Evolutionary conservation across 2,113 vertebrate genomes (phyloP).

Genomic region (Orthonyx spaldingii): DNA sequence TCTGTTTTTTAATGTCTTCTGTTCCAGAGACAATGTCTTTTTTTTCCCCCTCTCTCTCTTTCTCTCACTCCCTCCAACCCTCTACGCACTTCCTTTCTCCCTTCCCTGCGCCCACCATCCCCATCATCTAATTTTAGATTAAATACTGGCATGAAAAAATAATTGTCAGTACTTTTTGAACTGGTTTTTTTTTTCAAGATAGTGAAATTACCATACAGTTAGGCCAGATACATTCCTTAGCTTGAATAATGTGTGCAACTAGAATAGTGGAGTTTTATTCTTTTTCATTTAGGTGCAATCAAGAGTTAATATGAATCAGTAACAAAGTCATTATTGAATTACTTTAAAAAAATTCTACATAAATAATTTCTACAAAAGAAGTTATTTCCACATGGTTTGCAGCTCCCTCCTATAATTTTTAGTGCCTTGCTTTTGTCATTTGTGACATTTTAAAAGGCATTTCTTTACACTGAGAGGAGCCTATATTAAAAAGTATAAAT

Average conservation of each 20-base stretch:
- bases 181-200: not conserved
- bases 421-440: conserved; percentile 43
- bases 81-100: not conserved
- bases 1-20: not conserved
- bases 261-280: not conserved
- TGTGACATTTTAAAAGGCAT: conserved; percentile 39
- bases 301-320: conserved; percentile 2
- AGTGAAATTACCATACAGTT: not conserved
- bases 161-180: not conserved
- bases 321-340: not conserved
- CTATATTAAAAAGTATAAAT: not conserved
- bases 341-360: not conserved
- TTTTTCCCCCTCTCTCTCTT: not conserved
- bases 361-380: conserved; percentile 39
- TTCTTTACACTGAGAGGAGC: not conserved
- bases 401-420: conserved; percentile 46
- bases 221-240: not conserved
- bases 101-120: fast-evolving
- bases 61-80: not conserved
- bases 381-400: conserved; percentile 56
- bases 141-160: not conserved
- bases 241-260: not conserved
- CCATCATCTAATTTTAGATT: not conserved
- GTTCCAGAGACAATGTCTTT: not conserved
- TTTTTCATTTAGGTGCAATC: not conserved